Conservation (phyloP, 2,797 vertebrate genomes). For the Margarornis squamiger region DNA sequence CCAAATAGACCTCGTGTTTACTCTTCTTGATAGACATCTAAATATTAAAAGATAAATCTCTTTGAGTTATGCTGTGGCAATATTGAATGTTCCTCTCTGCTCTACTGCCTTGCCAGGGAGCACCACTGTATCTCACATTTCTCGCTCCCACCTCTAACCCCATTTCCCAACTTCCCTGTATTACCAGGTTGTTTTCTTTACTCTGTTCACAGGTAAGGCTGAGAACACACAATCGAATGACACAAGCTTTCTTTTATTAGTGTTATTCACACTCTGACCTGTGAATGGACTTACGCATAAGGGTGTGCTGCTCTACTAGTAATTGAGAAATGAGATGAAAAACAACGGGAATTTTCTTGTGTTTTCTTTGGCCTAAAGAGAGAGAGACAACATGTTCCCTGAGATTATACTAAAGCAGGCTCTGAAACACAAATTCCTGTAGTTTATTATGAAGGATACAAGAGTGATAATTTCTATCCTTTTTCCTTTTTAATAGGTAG, state of each 20-base stretch:
- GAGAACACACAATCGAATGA: neutral
- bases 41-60: slow-evolving; percentile 10
- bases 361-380: neutral
- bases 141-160: neutral
- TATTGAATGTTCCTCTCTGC: neutral
- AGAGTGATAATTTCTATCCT: fast-evolving
- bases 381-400: neutral
- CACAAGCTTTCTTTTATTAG: neutral
- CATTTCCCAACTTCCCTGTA: neutral
- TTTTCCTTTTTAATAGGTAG: neutral
- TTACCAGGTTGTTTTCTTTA: neutral
- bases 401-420: neutral
- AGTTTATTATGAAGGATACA: neutral
- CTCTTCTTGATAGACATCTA: neutral
- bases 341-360: neutral
- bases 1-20: neutral
- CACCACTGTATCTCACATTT: neutral
- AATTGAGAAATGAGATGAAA: neutral
- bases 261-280: neutral
- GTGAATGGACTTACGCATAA: neutral
- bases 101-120: neutral
- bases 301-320: neutral
- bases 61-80: neutral
- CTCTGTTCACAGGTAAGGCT: neutral
- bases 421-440: neutral